Percentiles rank a stretch among this genome's conserved stretches.
Evolutionary conservation across 1,140 invertebrate genomes (phyloP).

Genomic region (Drosophila tani): DNA sequence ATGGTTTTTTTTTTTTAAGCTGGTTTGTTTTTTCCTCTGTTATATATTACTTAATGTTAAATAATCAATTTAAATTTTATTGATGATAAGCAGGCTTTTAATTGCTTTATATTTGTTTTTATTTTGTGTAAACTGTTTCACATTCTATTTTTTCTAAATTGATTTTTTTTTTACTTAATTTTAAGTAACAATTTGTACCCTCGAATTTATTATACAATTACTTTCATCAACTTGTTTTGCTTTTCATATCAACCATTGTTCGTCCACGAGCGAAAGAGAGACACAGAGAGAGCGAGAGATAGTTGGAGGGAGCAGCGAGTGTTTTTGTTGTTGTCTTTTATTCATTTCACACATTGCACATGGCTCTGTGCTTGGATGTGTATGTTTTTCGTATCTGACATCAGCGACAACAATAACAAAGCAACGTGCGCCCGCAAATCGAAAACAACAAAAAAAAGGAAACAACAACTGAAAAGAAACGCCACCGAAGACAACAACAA

Average conservation of each 20-base stretch:
- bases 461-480: slow-evolving; percentile 40
- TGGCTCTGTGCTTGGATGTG: slow-evolving; percentile 32
- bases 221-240: slow-evolving; percentile 36
- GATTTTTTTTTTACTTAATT: slow-evolving; percentile 1
- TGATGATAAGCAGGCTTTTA: background rate
- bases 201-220: slow-evolving; percentile 58
- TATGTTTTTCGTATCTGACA: slow-evolving; percentile 60
- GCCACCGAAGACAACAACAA: slow-evolving; percentile 40
- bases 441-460: slow-evolving; percentile 29
- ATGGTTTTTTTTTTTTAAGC: no score
- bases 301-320: background rate
- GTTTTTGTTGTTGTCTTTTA: slow-evolving; percentile 23
- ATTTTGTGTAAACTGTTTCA: background rate
- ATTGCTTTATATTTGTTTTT: background rate
- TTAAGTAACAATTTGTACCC: background rate
- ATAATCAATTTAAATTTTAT: background rate
- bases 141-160: background rate
- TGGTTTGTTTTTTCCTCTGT: no score
- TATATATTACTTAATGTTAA: no score
- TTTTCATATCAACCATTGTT: slow-evolving; percentile 35
- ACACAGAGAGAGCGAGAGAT: slow-evolving; percentile 2
- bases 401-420: slow-evolving; percentile 78
- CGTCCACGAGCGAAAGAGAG: slow-evolving; percentile 4
- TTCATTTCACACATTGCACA: slow-evolving; percentile 50
- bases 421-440: slow-evolving; percentile 64